A percentile compares a stretch with the other conserved stretches of the same genome.
These are phyloP conservation scores for Phenacoccus solenopsis DNA, from an alignment of 1,140 invertebrate genomes.

Conservation along the genomic window DNA sequence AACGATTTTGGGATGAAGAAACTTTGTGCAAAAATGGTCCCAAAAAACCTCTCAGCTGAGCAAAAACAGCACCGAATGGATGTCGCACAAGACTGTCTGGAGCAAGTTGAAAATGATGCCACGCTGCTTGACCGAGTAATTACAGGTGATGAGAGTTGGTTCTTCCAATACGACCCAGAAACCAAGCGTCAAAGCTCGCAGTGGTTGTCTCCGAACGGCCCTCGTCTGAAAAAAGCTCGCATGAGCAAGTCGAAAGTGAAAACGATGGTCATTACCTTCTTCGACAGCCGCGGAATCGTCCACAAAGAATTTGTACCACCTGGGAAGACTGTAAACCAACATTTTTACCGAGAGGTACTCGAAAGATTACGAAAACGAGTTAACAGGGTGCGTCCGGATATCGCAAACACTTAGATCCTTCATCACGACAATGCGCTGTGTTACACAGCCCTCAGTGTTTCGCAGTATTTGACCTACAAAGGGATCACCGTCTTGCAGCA, in stretches of 20 bases:
- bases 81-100: conserved; percentile 18
- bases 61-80: conserved; percentile 20
- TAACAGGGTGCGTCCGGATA: neutral
- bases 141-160: conserved; percentile 25
- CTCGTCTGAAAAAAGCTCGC: conserved; percentile 22
- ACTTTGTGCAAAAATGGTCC: neutral
- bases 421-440: conserved; percentile 31
- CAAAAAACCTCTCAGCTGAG: conserved; percentile 14
- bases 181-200: conserved; percentile 24
- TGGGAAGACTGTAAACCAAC: conserved; percentile 26
- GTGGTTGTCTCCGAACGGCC: conserved; percentile 11
- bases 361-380: neutral
- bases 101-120: conserved; percentile 20
- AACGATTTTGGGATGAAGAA: neutral
- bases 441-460: conserved; percentile 25
- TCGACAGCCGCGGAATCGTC: neutral
- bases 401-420: conserved; percentile 24
- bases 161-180: conserved; percentile 25
- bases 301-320: conserved; percentile 29
- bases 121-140: conserved; percentile 18
- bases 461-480: conserved; percentile 27
- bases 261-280: conserved; percentile 18
- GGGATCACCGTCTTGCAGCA: conserved; percentile 26
- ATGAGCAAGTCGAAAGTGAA: conserved; percentile 23
- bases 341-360: neutral